phyloP scores from a whole-genome alignment of 64 coral and sea anemone species.

The Dendrophyllia cribrosa region DNA sequence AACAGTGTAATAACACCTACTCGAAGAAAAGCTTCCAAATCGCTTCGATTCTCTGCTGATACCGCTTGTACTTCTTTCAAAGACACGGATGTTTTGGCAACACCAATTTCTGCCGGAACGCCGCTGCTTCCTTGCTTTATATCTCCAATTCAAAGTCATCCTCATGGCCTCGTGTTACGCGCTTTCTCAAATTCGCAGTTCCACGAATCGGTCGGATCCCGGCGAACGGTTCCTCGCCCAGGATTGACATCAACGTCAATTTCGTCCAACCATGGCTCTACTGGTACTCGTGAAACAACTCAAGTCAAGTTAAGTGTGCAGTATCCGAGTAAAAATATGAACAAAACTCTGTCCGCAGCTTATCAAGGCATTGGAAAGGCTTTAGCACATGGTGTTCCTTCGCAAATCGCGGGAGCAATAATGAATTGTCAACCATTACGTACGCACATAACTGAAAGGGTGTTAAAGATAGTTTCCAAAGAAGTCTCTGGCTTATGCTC shows the following conservation, averaged over 20 bases:
- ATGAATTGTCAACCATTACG: conserved; percentile 38
- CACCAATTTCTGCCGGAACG: neutral
- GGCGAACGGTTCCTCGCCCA: too few species aligned
- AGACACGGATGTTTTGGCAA: neutral
- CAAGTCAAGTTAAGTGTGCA: conserved; percentile 8
- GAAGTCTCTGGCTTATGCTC: conserved; percentile 36
- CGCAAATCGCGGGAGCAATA: conserved; percentile 21
- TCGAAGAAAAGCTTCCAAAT: neutral
- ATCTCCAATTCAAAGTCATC: conserved; percentile 1
- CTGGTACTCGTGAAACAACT: neutral
- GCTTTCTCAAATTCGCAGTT: neutral
- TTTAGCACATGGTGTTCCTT: conserved; percentile 44
- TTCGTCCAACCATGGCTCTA: neutral
- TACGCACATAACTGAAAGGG: conserved; percentile 24
- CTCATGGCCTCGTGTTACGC: neutral
- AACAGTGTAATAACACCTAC: too few species aligned
- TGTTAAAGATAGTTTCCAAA: conserved; percentile 38
- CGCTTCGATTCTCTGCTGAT: neutral
- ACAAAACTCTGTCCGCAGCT: neutral
- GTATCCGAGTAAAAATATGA: conserved; percentile 52
- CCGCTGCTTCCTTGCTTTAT: neutral
- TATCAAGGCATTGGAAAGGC: conserved; percentile 56
- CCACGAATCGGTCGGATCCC: too few species aligned
- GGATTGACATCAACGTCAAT: neutral
- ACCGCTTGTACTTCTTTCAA: neutral